Evolutionary conservation across 1,140 invertebrate genomes (phyloP).

Genomic region (Drusus annulatus): DNA sequence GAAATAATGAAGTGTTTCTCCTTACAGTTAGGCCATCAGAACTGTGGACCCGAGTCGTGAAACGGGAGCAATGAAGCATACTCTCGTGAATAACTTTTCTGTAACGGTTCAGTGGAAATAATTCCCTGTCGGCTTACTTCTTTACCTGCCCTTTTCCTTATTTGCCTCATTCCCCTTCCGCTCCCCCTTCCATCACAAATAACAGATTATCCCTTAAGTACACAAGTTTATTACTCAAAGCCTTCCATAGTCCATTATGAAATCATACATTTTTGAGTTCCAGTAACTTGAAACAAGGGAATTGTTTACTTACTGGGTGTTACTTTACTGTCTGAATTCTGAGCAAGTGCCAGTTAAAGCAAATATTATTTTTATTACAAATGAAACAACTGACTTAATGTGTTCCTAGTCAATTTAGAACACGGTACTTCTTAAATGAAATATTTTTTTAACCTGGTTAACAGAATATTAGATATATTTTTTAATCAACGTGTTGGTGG

Average conservation of each 20-base stretch:
- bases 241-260: conserved; percentile 22
- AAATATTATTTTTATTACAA: conserved; percentile 10
- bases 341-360: background rate
- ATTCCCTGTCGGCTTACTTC: conserved; percentile 3
- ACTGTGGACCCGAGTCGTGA: background rate
- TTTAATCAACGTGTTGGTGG: too few species aligned
- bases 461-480: too few species aligned
- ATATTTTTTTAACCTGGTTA: too few species aligned
- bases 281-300: conserved; percentile 2
- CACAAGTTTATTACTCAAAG: conserved; percentile 31
- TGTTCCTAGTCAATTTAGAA: too few species aligned
- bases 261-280: conserved; percentile 36
- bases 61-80: conserved; percentile 8
- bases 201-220: conserved; percentile 38
- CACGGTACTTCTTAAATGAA: too few species aligned
- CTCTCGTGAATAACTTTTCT: conserved; percentile 31
- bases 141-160: background rate
- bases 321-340: background rate
- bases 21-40: background rate
- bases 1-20: too few species aligned
- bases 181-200: background rate
- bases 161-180: background rate
- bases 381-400: background rate
- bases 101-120: conserved; percentile 26
- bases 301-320: background rate